Evolutionary conservation across 2,797 vertebrate species (phyloP), one percentile per base, ranked within the genome.

Genomic region (Paratrypauchen microcephalus): DNA sequence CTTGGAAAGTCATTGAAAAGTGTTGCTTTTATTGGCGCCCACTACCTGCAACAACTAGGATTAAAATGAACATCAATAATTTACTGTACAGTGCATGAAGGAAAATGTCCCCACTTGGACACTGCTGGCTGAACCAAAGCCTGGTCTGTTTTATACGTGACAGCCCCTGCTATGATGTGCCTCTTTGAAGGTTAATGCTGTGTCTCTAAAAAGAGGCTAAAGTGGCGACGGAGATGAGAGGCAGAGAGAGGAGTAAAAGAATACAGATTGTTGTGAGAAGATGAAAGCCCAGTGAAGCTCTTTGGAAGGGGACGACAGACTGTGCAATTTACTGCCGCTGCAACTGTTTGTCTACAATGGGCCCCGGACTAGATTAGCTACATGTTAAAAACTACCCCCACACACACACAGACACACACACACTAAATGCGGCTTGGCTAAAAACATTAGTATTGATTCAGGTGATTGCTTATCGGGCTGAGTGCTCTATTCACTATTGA

Each of bases 401-500:
- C 66, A 30, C 75, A 72, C 78, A 75, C 66, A 26, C 74, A 72
- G 76, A 72, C 77, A 73, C 83, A 74, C 24, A 26, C 24, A 26
- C 24, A 26, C 24, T 26, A 73, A 75, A 83, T 57, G 73, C 69
- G 81, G 82, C 79, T 85, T 81, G 82, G 69, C 64, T 93, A 86
- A 93, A 91, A 92, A 90, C 87, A 92, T 93, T 93, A 91, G 87
- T 89, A 94, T 93, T 93, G 93, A 94, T 92, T 88, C 83, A 88
- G 90, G 91, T 90, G 91, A 94, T 94, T 93, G 92, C 88, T 92
- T 93, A 93, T 93, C 91, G 93, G 80, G 78, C 84, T 91, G 92
- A 94, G 92, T 93, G 93, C 92, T 90, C 91, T 92, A 91, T 92
- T 93, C 90, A 88, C 85, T 89, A 94, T 92, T 90, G 93, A 92